A percentile compares a stretch with the other conserved stretches of the same genome.
These are phyloP conservation scores for Napeogenes sylphis DNA, from an alignment of 2,888 invertebrate species.

Conservation along the genomic window DNA sequence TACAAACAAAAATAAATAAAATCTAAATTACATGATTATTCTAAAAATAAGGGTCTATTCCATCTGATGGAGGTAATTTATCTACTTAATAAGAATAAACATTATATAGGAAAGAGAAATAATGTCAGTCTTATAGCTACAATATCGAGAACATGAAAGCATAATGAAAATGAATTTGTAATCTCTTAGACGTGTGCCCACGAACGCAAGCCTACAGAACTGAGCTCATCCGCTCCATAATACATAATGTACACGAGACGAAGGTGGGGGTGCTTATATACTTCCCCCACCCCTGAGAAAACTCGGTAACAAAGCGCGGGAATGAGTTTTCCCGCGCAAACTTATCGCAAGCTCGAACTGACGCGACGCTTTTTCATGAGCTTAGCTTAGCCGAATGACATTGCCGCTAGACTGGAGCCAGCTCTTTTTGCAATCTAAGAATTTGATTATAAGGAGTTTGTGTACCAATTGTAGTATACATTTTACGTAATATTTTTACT, in stretches of 20 bases:
- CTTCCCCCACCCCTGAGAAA: conserved; percentile 53
- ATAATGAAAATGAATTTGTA: conserved; percentile 29
- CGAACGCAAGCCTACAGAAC: conserved; percentile 49
- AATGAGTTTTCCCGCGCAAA: conserved; percentile 72
- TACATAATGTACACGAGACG: conserved; percentile 55
- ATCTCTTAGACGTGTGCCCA: conserved; percentile 32
- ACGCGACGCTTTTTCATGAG: conserved; percentile 51
- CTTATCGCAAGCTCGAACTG: conserved; percentile 55
- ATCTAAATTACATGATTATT: no score
- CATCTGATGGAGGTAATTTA: no score
- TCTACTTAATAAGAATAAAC: not conserved
- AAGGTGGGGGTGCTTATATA: conserved; percentile 45
- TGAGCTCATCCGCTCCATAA: conserved; percentile 45
- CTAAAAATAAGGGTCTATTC: no score
- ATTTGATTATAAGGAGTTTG: conserved; percentile 17
- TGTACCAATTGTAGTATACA: conserved; percentile 3
- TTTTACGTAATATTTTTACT: not conserved
- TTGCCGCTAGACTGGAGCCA: conserved; percentile 23
- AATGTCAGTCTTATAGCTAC: no score
- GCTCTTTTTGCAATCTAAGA: conserved; percentile 12
- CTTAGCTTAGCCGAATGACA: conserved; percentile 41
- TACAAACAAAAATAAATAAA: conserved; percentile 8
- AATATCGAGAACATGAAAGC: conserved; percentile 16
- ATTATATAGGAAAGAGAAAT: no score
- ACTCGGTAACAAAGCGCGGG: conserved; percentile 69